These are phyloP conservation scores for Elanus axillaris DNA, from an alignment of 2,113 vertebrate genomes.

Conservation along the genomic window DNA sequence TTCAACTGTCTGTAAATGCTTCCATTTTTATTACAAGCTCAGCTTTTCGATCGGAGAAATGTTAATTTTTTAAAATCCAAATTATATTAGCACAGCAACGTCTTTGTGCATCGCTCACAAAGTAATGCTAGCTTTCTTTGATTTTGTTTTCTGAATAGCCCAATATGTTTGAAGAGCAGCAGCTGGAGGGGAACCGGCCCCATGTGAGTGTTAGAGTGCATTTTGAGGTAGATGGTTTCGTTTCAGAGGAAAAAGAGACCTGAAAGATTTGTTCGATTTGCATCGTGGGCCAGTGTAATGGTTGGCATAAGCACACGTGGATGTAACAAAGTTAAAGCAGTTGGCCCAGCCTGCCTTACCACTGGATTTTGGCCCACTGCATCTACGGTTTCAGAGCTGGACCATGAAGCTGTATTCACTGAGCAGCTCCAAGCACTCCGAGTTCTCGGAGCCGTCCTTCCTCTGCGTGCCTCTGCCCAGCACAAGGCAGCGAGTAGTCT, in stretches of 20 bases:
- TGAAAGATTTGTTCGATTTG: neutral
- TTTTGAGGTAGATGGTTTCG: neutral
- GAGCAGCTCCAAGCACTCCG: neutral
- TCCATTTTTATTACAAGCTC: neutral
- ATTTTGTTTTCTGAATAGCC: neutral
- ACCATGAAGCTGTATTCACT: neutral
- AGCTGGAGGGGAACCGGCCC: neutral
- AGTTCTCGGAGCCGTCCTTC: neutral
- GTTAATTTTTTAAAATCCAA: neutral
- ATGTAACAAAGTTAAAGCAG: neutral
- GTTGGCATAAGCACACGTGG: neutral
- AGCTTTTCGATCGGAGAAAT: constrained; percentile 4
- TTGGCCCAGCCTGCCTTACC: neutral
- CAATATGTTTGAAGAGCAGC: neutral
- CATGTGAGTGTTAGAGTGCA: neutral
- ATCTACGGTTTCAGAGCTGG: neutral
- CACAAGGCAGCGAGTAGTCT: fast-evolving
- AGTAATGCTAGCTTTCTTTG: neutral
- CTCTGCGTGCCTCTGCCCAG: neutral
- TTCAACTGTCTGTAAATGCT: neutral
- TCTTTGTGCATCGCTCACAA: neutral
- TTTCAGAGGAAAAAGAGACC: neutral
- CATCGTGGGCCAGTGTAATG: neutral
- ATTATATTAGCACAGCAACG: neutral
- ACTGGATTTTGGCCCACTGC: neutral